These are phyloP conservation scores for Speoplatyrhinus poulsoni DNA, from an alignment of 2,113 vertebrate genomes.

Conservation along the genomic window DNA sequence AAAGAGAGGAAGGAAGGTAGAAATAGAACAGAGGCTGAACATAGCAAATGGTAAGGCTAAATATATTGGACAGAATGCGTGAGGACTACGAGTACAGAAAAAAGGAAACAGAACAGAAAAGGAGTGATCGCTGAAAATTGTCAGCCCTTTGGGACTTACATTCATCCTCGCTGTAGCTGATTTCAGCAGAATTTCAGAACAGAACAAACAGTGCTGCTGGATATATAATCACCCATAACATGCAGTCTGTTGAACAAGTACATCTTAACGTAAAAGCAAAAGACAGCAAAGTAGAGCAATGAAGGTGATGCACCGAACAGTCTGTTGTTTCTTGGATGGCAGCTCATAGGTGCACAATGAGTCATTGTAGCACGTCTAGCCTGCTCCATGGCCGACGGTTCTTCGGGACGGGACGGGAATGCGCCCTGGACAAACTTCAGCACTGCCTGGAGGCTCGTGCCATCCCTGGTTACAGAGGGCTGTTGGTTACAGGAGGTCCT, in stretches of 20 bases:
- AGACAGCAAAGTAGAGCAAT: slow-evolving; percentile 47
- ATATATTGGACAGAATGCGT: slow-evolving; percentile 26
- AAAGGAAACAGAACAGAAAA: not conserved
- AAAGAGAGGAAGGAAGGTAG: slow-evolving; percentile 10
- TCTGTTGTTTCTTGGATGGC: slow-evolving; percentile 23
- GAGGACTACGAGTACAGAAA: not conserved
- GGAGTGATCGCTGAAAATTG: not conserved
- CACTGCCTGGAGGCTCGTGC: slow-evolving; percentile 69
- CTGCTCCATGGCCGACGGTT: slow-evolving; percentile 75
- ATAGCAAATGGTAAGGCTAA: slow-evolving; percentile 28
- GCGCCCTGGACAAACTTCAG: slow-evolving; percentile 80
- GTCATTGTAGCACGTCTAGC: slow-evolving; percentile 58
- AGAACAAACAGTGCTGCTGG: slow-evolving; percentile 16
- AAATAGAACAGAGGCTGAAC: slow-evolving; percentile 17
- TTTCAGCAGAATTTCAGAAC: slow-evolving; percentile 7
- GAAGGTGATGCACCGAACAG: slow-evolving; percentile 29
- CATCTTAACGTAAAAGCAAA: slow-evolving; percentile 8
- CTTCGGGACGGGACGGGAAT: slow-evolving; percentile 82
- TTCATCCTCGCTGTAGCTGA: too few species aligned
- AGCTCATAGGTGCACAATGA: slow-evolving; percentile 59
- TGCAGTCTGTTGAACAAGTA: not conserved
- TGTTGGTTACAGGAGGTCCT: slow-evolving; percentile 77
- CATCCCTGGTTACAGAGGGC: slow-evolving; percentile 41
- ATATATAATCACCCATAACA: too few species aligned
- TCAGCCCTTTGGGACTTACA: too few species aligned